These are phyloP conservation scores for Simalia tracyae DNA, from an alignment of 2,797 vertebrate genomes.

Conservation along the genomic window DNA sequence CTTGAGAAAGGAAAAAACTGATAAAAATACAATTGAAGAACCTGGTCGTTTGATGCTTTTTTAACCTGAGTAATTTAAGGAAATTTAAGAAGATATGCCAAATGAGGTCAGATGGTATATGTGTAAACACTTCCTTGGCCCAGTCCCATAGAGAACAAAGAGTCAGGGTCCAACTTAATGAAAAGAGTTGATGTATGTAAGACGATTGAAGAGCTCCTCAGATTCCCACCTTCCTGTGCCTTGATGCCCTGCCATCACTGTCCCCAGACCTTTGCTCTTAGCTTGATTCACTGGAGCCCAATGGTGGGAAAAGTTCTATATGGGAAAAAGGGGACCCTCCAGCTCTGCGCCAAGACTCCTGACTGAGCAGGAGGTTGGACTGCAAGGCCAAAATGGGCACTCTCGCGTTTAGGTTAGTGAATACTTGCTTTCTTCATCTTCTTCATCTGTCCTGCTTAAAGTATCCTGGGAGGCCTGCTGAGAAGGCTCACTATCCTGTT, in stretches of 20 bases:
- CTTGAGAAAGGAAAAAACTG: neutral
- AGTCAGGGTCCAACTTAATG: neutral
- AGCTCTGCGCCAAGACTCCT: neutral
- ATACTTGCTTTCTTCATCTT: constrained; percentile 95
- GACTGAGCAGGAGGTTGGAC: neutral
- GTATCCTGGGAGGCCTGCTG: constrained; percentile 97
- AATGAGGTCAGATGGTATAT: neutral
- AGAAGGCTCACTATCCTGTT: constrained; percentile 96
- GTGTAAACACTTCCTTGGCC: neutral
- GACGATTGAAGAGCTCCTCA: neutral
- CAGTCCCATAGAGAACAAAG: neutral
- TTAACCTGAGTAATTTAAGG: neutral
- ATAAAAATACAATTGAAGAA: neutral
- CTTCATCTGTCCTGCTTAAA: constrained; percentile 93
- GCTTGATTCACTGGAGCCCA: neutral
- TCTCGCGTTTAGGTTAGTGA: neutral
- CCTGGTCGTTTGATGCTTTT: neutral
- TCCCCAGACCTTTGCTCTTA: neutral
- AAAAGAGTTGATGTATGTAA: neutral
- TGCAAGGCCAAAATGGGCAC: neutral
- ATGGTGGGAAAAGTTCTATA: neutral
- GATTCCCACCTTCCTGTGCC: neutral
- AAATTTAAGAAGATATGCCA: neutral
- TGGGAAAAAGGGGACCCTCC: neutral
- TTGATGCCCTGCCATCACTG: neutral